These are phyloP conservation scores for Tautogolabrus adspersus DNA, from an alignment of 2,113 vertebrate species.

Conservation along the genomic window DNA sequence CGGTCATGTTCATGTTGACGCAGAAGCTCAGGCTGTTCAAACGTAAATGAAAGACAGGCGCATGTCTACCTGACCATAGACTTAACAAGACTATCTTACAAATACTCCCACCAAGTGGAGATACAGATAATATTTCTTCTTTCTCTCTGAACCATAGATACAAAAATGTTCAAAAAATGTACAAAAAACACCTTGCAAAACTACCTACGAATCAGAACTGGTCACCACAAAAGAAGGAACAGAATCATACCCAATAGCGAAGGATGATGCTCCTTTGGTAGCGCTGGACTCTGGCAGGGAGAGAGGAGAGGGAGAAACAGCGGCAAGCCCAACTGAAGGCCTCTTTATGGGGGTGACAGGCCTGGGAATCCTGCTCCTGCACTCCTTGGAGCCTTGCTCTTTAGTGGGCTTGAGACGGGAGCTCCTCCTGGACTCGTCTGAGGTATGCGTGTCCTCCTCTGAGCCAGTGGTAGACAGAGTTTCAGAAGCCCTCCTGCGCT, in stretches of 20 bases:
- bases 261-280: constrained; percentile 62
- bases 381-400: constrained; percentile 73
- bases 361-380: constrained; percentile 91
- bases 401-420: constrained; percentile 70
- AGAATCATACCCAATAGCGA: constrained; percentile 59
- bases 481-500: constrained; percentile 86
- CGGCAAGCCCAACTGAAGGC: constrained; percentile 25
- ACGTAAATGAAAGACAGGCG: too few species aligned
- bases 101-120: too few species aligned
- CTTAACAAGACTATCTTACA: too few species aligned
- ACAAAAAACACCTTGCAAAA: too few species aligned
- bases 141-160: too few species aligned
- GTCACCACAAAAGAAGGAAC: not conserved
- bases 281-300: constrained; percentile 30
- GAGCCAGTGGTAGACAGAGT: constrained; percentile 90
- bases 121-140: too few species aligned
- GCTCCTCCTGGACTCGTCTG: constrained; percentile 85
- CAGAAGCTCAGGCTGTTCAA: too few species aligned
- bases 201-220: too few species aligned
- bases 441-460: constrained; percentile 91
- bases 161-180: too few species aligned
- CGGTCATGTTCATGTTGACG: too few species aligned
- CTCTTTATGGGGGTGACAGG: constrained; percentile 84
- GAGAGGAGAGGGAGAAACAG: constrained; percentile 40
- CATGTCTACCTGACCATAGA: too few species aligned